Conservation (phyloP, 1,140 invertebrate species). For the Mesaphorura yosii region DNA sequence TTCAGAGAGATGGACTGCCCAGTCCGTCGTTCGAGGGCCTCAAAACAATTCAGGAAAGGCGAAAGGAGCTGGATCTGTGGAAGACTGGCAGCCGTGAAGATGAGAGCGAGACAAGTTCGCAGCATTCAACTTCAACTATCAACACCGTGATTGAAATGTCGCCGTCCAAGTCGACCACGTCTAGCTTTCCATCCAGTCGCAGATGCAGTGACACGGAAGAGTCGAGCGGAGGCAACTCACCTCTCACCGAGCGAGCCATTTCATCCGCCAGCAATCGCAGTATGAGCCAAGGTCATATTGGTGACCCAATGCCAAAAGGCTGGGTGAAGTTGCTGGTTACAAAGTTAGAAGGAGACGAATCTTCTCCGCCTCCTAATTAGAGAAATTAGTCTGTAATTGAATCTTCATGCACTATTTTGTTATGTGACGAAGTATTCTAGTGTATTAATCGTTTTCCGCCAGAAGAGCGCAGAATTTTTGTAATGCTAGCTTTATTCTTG, state of each 20-base stretch:
- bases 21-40: slow-evolving; percentile 29
- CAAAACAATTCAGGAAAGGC: slow-evolving; percentile 32
- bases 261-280: slow-evolving; percentile 17
- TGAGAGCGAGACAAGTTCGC: slow-evolving; percentile 39
- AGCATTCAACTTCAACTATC: slow-evolving; percentile 39
- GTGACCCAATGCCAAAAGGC: slow-evolving; percentile 35
- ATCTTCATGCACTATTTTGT: background rate
- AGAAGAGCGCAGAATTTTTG: background rate
- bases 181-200: slow-evolving; percentile 18
- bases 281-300: slow-evolving; percentile 10
- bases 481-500: too few species aligned
- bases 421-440: background rate
- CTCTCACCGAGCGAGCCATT: slow-evolving; percentile 25
- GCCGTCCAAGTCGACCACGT: slow-evolving; percentile 18
- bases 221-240: slow-evolving; percentile 25
- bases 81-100: slow-evolving; percentile 33
- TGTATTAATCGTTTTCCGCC: background rate
- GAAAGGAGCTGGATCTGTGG: slow-evolving; percentile 34
- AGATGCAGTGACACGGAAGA: slow-evolving; percentile 26
- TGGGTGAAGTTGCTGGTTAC: slow-evolving; percentile 44
- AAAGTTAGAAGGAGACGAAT: slow-evolving; percentile 37
- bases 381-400: background rate
- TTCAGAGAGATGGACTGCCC: slow-evolving; percentile 27
- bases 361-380: slow-evolving; percentile 1
- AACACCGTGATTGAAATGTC: slow-evolving; percentile 37